A percentile compares a stretch with the other conserved stretches of the same genome.
Evolutionary conservation across 2,888 invertebrate species (phyloP).

Genomic region (Idaea dimidiata): DNA sequence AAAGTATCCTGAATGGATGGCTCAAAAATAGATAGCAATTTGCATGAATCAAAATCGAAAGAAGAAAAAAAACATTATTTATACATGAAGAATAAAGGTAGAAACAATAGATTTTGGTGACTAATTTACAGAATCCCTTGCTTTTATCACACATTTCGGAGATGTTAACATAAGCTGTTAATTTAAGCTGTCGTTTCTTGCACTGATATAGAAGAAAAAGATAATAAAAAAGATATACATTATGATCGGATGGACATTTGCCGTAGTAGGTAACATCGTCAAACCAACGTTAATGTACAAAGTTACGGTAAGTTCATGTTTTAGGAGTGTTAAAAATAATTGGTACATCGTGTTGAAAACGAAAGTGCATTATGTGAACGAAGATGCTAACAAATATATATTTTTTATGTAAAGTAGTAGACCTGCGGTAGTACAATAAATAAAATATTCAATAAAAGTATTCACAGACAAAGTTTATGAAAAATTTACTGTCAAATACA

Average conservation of each 20-base stretch:
- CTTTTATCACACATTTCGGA: neutral
- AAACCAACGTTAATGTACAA: constrained; percentile 52
- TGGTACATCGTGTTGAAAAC: constrained; percentile 55
- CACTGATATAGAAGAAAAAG: constrained; percentile 13
- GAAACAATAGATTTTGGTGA: neutral
- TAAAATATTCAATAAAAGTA: too few relatives aligned
- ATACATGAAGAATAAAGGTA: neutral
- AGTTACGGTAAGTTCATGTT: constrained; percentile 69
- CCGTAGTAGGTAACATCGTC: constrained; percentile 57
- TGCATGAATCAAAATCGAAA: neutral
- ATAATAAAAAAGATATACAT: too few relatives aligned
- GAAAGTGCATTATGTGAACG: constrained; percentile 14
- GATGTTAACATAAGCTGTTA: neutral
- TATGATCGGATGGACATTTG: constrained; percentile 46
- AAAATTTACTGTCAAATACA: too few relatives aligned
- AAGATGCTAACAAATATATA: constrained; percentile 12
- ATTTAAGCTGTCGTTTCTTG: neutral
- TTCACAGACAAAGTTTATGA: too few relatives aligned
- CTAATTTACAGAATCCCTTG: neutral
- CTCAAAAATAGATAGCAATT: neutral
- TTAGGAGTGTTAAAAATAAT: constrained; percentile 69
- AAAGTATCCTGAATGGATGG: neutral
- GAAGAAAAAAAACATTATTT: neutral
- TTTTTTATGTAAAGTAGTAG: constrained; percentile 9
- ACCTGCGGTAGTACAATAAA: too few relatives aligned